Base-by-base conservation (phyloP, 1,140 invertebrate genomes). In the Pseudomyrmex dendroicus region DNA sequence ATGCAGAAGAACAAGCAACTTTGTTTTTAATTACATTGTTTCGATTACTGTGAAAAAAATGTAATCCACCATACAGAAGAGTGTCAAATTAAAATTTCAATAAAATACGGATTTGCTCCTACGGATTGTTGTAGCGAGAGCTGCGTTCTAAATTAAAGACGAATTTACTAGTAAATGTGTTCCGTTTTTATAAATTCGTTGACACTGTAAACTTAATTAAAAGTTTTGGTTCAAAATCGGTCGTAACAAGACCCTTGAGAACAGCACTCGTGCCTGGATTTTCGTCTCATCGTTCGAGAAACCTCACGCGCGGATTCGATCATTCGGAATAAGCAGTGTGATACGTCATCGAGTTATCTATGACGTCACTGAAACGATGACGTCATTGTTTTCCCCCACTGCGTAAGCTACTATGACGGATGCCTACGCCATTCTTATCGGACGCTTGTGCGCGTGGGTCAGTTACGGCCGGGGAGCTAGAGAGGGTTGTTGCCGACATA, bases 291-390 rank as follows among this genome's bases (percentile, higher is more conserved):
- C 35, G 76, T 44, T 80, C 66, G 54, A 22, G 66, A 70, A 50
- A 59, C 7, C 20, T 15, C 54, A 59, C 76, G 76, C 76, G 76
- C 66, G 70, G 66, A 80, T 64, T 80, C 54, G 66, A 22, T 15
- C 76, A 80, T 12, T 59, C 76, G 66, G 22, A 80, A 80, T 54
- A 50, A 61, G 22, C 66, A 54, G 54, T 48, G 50, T 61, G 48
- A 35, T 61, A 80, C 76, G 76, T 80, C 76, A 80, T 72, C 73
- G 73, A 86, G 86, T 86, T 59, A 70, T 50, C 64, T 22, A 7
- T 46, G 64, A 56, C 84, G 80, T 72, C 54, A 80, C 56, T 64
- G 46, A 12, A 57, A 59, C 22, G 48, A 86, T 25, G 84, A 87
- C 86, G 86, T 61, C 72, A 62, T 48, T n/a, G 64, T 77, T 57